Conservation (phyloP, 2,797 vertebrate species). For the Brachyalestes nurse region DNA sequence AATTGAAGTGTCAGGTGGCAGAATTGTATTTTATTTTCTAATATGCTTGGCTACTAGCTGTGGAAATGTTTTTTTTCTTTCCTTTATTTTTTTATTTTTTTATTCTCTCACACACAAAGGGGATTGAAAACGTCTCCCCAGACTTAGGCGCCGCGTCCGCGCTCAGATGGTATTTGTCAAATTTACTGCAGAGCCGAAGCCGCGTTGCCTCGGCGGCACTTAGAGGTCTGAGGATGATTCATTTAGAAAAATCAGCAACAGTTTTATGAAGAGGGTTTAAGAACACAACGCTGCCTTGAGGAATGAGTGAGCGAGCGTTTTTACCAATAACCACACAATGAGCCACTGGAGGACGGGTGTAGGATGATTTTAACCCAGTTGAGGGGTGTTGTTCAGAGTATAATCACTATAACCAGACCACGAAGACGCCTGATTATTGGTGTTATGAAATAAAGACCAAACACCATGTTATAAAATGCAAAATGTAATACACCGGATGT, state of each 20-base stretch:
- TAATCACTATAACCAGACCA: too few species aligned
- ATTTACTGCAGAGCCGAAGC: conserved; percentile 29
- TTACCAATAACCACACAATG: too few species aligned
- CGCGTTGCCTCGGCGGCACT: background rate
- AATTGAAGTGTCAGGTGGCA: conserved; percentile 81
- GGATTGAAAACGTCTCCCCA: conserved; percentile 60
- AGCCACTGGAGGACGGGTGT: too few species aligned
- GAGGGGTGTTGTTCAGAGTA: too few species aligned
- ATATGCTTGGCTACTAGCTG: conserved; percentile 77
- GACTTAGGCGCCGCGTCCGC: conserved; percentile 31
- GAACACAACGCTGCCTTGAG: conserved; percentile 12
- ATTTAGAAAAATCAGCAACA: conserved; percentile 44
- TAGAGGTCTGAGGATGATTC: conserved; percentile 43
- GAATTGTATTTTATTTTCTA: conserved; percentile 83
- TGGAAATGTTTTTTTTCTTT: conserved; percentile 63
- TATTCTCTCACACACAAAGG: conserved; percentile 66
- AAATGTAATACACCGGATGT: too few species aligned
- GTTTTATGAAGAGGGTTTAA: conserved; percentile 35
- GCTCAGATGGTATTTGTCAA: conserved; percentile 39
- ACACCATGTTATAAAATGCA: too few species aligned
- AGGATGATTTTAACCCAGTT: too few species aligned
- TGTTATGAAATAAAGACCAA: too few species aligned
- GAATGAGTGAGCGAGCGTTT: too few species aligned
- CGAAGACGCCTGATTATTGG: too few species aligned
- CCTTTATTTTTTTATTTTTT: background rate